Percentiles rank a stretch among this genome's conserved stretches.
Conservation (phyloP, 35 echinoderm and acorn worm genomes). For the Heliocidaris tuberculata region DNA sequence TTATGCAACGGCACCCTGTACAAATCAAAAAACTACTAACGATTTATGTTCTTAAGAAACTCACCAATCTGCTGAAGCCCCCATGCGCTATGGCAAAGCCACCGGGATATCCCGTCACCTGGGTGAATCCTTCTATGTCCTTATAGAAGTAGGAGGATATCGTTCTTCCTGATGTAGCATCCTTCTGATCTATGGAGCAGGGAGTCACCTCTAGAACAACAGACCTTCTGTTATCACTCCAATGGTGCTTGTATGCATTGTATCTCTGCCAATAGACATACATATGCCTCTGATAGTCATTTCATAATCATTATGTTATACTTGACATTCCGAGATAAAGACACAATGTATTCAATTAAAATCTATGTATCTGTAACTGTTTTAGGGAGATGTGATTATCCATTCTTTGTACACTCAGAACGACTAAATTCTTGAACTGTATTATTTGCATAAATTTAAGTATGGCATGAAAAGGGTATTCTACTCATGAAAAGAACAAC, state of each 20-base stretch:
- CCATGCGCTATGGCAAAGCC: constrained; percentile 95
- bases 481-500: background rate
- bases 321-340: background rate
- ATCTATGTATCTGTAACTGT: too few relatives aligned
- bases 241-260: constrained; percentile 94
- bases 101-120: constrained; percentile 90
- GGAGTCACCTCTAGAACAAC: constrained; percentile 84
- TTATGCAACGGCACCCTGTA: too few relatives aligned
- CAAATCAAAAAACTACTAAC: too few relatives aligned
- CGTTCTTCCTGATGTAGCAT: constrained; percentile 45
- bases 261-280: constrained; percentile 66
- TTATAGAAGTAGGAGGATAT: constrained; percentile 89
- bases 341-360: too few relatives aligned
- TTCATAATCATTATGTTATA: background rate
- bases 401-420: too few relatives aligned
- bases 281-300: background rate
- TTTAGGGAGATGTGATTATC: too few relatives aligned
- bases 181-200: constrained; percentile 76
- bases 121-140: constrained; percentile 97
- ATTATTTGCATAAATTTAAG: background rate
- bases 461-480: background rate
- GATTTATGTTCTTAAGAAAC: constrained; percentile 20
- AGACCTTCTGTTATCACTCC: constrained; percentile 77
- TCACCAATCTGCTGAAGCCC: constrained; percentile 94
- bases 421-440: background rate